Conservation (phyloP, 2,888 invertebrate species). For the Macrophya annulata region DNA sequence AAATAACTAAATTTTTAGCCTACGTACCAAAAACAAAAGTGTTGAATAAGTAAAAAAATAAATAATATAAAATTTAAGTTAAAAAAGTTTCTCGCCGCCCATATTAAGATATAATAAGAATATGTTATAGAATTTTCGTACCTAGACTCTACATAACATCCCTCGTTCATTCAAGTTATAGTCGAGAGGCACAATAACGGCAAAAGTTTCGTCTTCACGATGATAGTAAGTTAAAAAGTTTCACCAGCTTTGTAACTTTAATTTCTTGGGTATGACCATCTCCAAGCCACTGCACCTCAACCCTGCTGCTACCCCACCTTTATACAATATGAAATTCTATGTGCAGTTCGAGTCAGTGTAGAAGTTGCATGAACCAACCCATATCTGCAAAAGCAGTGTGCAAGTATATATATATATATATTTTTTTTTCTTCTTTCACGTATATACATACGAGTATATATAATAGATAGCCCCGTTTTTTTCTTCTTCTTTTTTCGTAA, state of each 20-base stretch:
- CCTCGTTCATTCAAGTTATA: slow-evolving; percentile 35
- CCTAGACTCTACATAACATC: not conserved
- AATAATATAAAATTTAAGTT: no score
- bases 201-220: slow-evolving; percentile 24
- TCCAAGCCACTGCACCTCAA: slow-evolving; percentile 1
- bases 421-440: not conserved
- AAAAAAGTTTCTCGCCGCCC: no score
- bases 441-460: not conserved
- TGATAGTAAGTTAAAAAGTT: slow-evolving; percentile 49
- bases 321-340: slow-evolving; percentile 27
- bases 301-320: slow-evolving; percentile 15
- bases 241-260: slow-evolving; percentile 48
- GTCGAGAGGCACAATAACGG: slow-evolving; percentile 29
- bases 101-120: not conserved
- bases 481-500: not conserved
- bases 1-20: no score
- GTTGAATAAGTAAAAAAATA: no score
- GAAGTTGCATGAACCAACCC: not conserved
- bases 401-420: no score
- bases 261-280: slow-evolving; percentile 48
- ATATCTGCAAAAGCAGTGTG: not conserved
- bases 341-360: not conserved
- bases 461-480: not conserved
- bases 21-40: no score
- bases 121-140: not conserved